These are phyloP conservation scores for Dasyurus viverrinus DNA, from an alignment of 2,113 vertebrate species.

Conservation along the genomic window DNA sequence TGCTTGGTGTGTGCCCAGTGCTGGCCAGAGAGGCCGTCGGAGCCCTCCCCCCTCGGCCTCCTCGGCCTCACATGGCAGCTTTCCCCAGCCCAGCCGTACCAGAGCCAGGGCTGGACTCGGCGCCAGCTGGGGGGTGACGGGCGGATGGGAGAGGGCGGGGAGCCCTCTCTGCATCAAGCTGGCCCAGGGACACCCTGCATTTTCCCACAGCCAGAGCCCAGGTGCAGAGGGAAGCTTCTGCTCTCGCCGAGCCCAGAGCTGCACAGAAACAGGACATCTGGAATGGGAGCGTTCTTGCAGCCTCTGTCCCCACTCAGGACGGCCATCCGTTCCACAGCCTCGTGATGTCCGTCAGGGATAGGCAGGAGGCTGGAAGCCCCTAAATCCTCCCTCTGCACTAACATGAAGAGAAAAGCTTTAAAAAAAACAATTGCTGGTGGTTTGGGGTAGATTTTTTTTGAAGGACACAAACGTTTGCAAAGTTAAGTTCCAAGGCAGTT, in stretches of 20 bases:
- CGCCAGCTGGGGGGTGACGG: neutral
- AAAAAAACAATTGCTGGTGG: neutral
- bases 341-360: neutral
- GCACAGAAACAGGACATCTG: conserved; percentile 42
- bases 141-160: neutral
- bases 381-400: neutral
- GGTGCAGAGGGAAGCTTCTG: conserved; percentile 66
- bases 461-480: conserved; percentile 57
- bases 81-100: neutral
- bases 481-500: conserved; percentile 66
- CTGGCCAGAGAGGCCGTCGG: too few species aligned
- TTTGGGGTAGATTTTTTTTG: neutral
- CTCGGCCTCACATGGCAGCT: neutral
- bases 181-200: neutral
- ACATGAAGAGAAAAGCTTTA: neutral
- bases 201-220: conserved; percentile 75
- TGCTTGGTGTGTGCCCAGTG: neutral
- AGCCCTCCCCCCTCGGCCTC: neutral
- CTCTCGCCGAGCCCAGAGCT: conserved; percentile 35
- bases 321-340: neutral
- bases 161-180: neutral
- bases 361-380: neutral
- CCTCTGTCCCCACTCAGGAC: neutral
- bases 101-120: neutral
- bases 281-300: neutral